Base-by-base conservation (phyloP, 37 sponge, comb jelly and placozoan species). In the Chondrilla cf. caribensis region DNA sequence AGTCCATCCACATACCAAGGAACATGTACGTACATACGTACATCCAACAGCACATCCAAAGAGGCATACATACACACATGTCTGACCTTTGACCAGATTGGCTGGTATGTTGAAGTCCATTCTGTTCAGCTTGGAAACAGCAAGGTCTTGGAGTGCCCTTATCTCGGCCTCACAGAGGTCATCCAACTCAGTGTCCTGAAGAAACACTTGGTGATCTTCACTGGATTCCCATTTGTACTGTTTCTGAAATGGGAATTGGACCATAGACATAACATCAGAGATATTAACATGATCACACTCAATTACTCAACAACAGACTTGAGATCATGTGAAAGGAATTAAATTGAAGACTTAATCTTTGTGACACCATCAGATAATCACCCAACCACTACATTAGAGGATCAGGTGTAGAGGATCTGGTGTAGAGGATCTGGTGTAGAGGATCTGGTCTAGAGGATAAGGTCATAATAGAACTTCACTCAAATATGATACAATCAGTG, bases 151-250 rank as follows among this genome's bases (percentile, higher is more conserved):
- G 3, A 94, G 51, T 7, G 78, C 81, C 28, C 59, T 51, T 21
- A 79, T 28, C 75, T 94, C 94, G 0, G 86, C 82, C 54, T 82
- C 82, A 4, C 86, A 88, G 0, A 94, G 86, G 9, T 90, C 91
- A 22, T 58, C 62, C 24, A 88, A 26, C 5, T 59, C 2, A 24
- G 87, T 79, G 37, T 85, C 82, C 18, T 78, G 40, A 11, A 94
- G 44, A 0, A 84, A 81, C 18, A 92, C 76, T 17, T n/a, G 41
- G 44, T 73, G 76, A 0, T 37, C 76, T 2, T 11, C 8, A 37
- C 36, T 73, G 38, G 76, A 73, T 22, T 73, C 76, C 76, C 76
- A 73, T 25, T 73, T 37, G n/a, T 39, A 37, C 7, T 39, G 29
- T 18, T 37, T 37, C 76, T 73, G 40, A 32, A 73, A 25, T 36